Evolutionary conservation across 1,140 invertebrate genomes (phyloP), one percentile per base, ranked within the genome.

Genomic region (Bombyx mandarina): DNA sequence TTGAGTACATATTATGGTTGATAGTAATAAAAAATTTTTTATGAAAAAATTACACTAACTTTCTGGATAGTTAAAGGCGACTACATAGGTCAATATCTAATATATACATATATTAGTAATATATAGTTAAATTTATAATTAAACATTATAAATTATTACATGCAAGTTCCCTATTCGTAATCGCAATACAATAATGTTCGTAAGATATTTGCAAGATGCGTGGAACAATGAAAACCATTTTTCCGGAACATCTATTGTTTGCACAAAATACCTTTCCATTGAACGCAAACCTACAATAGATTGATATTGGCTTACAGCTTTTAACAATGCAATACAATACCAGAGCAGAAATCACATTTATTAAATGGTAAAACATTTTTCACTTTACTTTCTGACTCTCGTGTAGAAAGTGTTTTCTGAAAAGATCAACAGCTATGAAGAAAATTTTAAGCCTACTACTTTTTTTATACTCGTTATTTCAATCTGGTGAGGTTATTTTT

Each of bases 161-260:
- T 3, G 43, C 42, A 26, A 8, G 8, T 52, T 6, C 26, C 12
- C 22, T 42, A 35, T 9, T 26, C 51, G 26, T 1, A 35, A 35
- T 35, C 26, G 26, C 26, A 35, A 35, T 35, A 35, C 26, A 35
- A 35, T 35, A 35, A 35, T 35, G 49, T 9, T 46, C 44, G 45
- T 55, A 22, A 56, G 45, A 56, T 18, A 49, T 56, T 56, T 48
- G 6, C 43, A 56, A 49, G 54, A 42, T 49, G 26, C 45, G 46
- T 56, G 60, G 65, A 71, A 78, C 73, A 77, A 78, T 77, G 66
- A 71, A 66, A 74, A 57, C 61, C 68, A 64, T 65, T 73, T 70
- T 69, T 62, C 60, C 67, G 62, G 65, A 72, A 75, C 68, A 58
- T 56, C 70, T 61, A 79, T 81, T 81, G 78, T 81, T 76, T 73